Evolutionary conservation across 2,797 vertebrate genomes (phyloP).

Genomic region (Glossophaga mutica): DNA sequence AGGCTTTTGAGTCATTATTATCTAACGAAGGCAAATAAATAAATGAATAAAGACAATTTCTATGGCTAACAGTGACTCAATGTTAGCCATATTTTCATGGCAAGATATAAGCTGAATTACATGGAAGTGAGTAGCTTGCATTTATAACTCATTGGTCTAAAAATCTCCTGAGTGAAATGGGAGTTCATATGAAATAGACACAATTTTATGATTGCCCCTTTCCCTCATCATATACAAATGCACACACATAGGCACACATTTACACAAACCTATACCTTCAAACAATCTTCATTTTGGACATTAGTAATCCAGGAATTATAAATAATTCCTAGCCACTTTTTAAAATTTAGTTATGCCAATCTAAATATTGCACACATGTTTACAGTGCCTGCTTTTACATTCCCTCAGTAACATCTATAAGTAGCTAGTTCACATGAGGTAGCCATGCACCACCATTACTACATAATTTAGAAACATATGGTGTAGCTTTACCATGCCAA

Average conservation of each 20-base stretch:
- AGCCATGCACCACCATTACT: constrained; percentile 30
- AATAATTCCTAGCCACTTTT: background rate
- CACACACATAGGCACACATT: background rate
- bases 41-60: constrained; percentile 21
- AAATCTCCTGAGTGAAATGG: background rate
- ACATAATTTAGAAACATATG: constrained; percentile 47
- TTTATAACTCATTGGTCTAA: background rate
- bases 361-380: constrained; percentile 25
- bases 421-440: constrained; percentile 61
- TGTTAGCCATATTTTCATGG: background rate
- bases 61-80: constrained; percentile 20
- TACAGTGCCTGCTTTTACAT: background rate
- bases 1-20: background rate
- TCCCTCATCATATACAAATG: background rate
- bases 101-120: background rate
- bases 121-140: background rate
- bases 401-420: background rate
- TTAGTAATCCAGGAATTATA: background rate
- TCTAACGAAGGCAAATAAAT: background rate
- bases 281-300: background rate
- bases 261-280: background rate
- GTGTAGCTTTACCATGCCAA: constrained; percentile 40
- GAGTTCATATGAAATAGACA: background rate
- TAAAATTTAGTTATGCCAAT: background rate
- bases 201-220: background rate